phyloP scores from a whole-genome alignment of 2,797 vertebrate species.

The Anableps anableps region DNA sequence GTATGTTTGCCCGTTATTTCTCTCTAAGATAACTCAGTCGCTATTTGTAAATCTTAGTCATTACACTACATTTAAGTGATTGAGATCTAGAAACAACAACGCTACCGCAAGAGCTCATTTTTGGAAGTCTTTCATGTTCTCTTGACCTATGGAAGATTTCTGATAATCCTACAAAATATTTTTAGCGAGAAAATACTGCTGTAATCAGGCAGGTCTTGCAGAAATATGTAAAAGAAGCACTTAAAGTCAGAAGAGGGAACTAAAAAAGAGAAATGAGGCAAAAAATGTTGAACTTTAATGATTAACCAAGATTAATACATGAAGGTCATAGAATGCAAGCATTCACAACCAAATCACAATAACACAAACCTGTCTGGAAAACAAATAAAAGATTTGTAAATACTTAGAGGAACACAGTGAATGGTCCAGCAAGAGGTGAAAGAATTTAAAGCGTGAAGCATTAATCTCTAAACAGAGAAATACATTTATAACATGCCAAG shows the following conservation, averaged over 20 bases:
- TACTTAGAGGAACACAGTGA: neutral
- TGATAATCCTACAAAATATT: conserved; percentile 4
- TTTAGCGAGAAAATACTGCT: neutral
- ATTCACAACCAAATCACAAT: neutral
- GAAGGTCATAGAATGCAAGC: neutral
- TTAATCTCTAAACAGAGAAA: neutral
- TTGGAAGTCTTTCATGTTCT: neutral
- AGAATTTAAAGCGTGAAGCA: neutral
- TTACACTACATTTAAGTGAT: conserved; percentile 3
- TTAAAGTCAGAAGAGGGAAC: neutral
- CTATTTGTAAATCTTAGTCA: neutral
- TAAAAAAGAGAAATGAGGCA: neutral
- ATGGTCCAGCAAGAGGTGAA: neutral
- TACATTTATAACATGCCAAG: neutral
- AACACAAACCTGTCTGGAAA: neutral
- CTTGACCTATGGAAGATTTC: neutral
- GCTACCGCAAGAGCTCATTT: neutral
- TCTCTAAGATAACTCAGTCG: neutral
- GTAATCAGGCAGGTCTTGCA: neutral
- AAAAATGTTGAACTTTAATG: neutral
- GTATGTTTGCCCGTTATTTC: neutral
- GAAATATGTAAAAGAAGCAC: neutral
- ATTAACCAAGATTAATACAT: neutral
- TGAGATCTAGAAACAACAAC: neutral
- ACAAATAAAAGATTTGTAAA: neutral